Base-by-base conservation (phyloP, 1,140 invertebrate species). In the Eupristina koningsbergeri region DNA sequence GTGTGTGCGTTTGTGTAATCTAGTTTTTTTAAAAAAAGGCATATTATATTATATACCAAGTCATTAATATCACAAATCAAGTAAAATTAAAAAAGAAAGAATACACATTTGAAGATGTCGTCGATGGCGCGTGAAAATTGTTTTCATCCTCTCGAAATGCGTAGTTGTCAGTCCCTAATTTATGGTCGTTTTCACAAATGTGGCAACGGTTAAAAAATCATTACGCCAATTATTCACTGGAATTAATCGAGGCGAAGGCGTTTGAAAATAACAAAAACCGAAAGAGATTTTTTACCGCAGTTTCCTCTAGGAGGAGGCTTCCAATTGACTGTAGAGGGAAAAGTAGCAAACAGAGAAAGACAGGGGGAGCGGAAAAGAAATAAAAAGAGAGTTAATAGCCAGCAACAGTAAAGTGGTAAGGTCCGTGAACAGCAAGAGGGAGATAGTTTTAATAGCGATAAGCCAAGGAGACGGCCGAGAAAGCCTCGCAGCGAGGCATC, bases 381-480 rank as follows among this genome's bases (percentile, higher is more conserved):
- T 53, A 61, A 64, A 22, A 78, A 39, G 26, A 31, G 9, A 34
- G 67, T 41, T 41, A 71, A 71, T 71, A 41, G 67, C 36, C 36
- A 41, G 39, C 22, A 41, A 67, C 31, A 15, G 41, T 50, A 36
- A 53, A 63, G 17, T 41, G 47, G 61, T 22, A 41, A 80, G 47
- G 13, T 3, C 29, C 8, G 47, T 15, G 39, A 45, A 75, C 19
- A 45, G 50, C 17, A 22, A 26, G 80, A 45, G 26, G 1, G 50
- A 19, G 50, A 71, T 41, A 41, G 67, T 36, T 22, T 26, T 71
- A 71, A 41, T 41, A 71, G 67, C 67, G 67, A 71, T 71, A 71
- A 71, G 36, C 67, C 22, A 71, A 71, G 67, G 67, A 71, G 67
- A 71, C 67, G 67, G 41, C 22, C 50, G 53, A 53, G 75, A 75